A percentile compares a stretch with the other conserved stretches of the same genome.
Evolutionary conservation across 2,113 vertebrate species (phyloP).

Genomic region (Saguinus midas): DNA sequence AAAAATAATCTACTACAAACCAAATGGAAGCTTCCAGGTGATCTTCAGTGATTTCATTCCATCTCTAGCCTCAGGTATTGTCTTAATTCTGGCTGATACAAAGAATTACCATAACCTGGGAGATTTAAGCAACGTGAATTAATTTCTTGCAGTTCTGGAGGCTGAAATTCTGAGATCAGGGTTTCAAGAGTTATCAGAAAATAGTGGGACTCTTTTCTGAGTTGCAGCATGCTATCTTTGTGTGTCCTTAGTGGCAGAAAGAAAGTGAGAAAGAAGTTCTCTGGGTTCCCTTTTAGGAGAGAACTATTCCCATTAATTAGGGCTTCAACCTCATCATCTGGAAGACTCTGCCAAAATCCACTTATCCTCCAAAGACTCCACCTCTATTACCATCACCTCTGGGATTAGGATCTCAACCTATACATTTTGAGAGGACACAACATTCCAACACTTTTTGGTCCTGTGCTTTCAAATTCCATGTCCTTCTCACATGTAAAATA

Average conservation of each 20-base stretch:
- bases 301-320: background rate
- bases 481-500: background rate
- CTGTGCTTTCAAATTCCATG: background rate
- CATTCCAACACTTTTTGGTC: background rate
- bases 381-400: background rate
- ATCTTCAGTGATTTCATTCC: background rate
- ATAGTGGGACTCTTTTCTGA: fast-evolving
- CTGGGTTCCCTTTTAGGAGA: background rate
- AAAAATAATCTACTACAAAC: background rate
- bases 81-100: background rate
- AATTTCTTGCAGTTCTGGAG: background rate
- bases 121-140: background rate
- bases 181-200: no score
- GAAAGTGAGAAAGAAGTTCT: fast-evolving
- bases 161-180: background rate
- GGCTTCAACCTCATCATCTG: background rate
- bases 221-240: background rate
- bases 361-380: background rate
- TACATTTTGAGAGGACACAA: background rate
- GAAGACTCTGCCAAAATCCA: no score
- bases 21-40: background rate
- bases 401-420: background rate
- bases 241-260: background rate
- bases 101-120: background rate
- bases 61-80: background rate